A percentile compares a stretch with the other conserved stretches of the same genome.
These are phyloP conservation scores for Vanessa atalanta DNA, from an alignment of 1,140 invertebrate species.

Conservation along the genomic window DNA sequence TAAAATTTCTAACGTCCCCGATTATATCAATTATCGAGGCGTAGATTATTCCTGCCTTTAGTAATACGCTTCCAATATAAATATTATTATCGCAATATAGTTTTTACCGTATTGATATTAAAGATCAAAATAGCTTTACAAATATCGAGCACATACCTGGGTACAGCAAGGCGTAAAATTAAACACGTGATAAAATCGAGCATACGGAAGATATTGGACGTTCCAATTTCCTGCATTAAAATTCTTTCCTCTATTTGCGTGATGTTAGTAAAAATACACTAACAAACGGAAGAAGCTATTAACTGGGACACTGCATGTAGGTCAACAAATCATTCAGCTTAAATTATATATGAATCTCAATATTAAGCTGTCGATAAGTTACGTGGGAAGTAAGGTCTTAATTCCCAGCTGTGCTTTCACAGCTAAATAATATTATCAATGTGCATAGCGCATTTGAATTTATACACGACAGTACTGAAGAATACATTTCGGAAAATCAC, in stretches of 20 bases:
- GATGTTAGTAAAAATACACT: conserved; percentile 36
- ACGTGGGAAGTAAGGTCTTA: conserved; percentile 17
- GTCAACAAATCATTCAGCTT: conserved; percentile 37
- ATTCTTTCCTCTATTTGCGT: conserved; percentile 36
- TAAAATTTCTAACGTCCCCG: neutral
- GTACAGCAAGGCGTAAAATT: conserved; percentile 30
- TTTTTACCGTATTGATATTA: conserved; percentile 10
- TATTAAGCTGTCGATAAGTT: conserved; percentile 31
- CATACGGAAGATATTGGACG: conserved; percentile 35
- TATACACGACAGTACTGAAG: too few species aligned
- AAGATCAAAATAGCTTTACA: conserved; percentile 8
- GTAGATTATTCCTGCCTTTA: neutral
- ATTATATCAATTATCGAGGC: neutral
- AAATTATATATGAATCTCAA: conserved; percentile 30
- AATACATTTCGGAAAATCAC: too few species aligned
- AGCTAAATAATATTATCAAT: neutral
- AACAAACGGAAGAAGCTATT: conserved; percentile 30
- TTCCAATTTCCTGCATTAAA: conserved; percentile 30
- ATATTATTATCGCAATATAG: conserved; percentile 6
- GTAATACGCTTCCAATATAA: neutral
- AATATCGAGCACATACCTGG: conserved; percentile 19
- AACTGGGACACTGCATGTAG: conserved; percentile 35
- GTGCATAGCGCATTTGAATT: too few species aligned
- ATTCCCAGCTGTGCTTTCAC: conserved; percentile 6
- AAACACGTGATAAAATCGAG: conserved; percentile 31